Base-by-base conservation (phyloP, 1,140 invertebrate species). In the Brachionus asplanchnoidis region DNA sequence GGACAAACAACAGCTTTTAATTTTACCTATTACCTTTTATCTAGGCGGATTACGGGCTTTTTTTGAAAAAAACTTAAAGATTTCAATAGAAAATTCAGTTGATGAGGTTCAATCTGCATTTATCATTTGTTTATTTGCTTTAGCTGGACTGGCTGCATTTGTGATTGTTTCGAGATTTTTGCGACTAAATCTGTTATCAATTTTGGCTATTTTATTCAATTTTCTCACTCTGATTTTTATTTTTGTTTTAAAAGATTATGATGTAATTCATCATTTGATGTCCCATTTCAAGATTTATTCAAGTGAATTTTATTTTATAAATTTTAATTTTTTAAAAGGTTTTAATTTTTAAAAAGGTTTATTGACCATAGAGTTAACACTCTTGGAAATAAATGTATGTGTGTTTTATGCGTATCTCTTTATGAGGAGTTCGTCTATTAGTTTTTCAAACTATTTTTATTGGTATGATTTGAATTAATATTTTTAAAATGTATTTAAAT, bases 401-500 rank as follows among this genome's bases (percentile, higher is more conserved):
- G 36, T 73, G 2, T 73, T 73, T 8, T 73, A 73, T 42, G 68
- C 68, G 8, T 40, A 42, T 44, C 32, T 42, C 11, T 42, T 73
- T 8, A 42, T 42, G 28, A 73, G n/a, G n/a, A 73, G 40, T 42
- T 40, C 68, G 20, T 36, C 68, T 42, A 42, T 73, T 40, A 40
- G 68, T 42, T 73, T 73, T 73, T 40, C 68, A 73, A 36, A 73
- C 40, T 73, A 73, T 73, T 73, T 73, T 44, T 68, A 23, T 40
- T 68, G 66, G 66, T 68, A 32, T 32, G 66, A 28, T n/a, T 68
- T 28, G 14, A 32, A 23, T 68, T 68, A 68, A 68, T 8, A 32
- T 1, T 14, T 14, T 3, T 28, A 68, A 68, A 32, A n/a, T 32
- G 3, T 68, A 0, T n/a, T 68, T 68, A 40, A 11, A 23, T 40